A percentile compares a stretch with the other conserved stretches of the same genome.
phyloP scores from a whole-genome alignment of 2,888 invertebrate genomes.

The Apocheima hispidaria region DNA sequence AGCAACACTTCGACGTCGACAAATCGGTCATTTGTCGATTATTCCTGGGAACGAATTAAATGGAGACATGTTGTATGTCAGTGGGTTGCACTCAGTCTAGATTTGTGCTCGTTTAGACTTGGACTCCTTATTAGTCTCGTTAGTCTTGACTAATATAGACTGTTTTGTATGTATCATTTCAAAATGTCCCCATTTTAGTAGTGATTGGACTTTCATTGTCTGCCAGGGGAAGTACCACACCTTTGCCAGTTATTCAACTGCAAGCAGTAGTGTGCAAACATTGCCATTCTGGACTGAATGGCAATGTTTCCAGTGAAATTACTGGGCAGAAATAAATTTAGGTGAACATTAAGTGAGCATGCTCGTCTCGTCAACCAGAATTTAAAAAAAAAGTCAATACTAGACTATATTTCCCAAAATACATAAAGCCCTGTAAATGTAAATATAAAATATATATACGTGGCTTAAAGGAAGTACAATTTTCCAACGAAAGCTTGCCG shows the following conservation, averaged over 20 bases:
- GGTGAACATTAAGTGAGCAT: no score
- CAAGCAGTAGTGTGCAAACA: no score
- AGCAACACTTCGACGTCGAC: conserved; percentile 53
- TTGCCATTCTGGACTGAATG: no score
- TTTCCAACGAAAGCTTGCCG: conserved; percentile 61
- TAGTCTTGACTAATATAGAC: background rate
- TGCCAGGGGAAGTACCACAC: no score
- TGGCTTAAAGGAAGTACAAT: conserved; percentile 71
- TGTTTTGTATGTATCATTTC: background rate
- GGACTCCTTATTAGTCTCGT: conserved; percentile 9
- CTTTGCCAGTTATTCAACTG: no score
- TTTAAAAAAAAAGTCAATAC: no score
- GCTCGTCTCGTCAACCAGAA: no score
- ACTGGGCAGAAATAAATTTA: no score
- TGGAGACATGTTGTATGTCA: conserved; percentile 29
- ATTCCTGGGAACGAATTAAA: conserved; percentile 24
- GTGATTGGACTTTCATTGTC: no score
- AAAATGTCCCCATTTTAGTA: no score
- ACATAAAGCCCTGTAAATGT: conserved; percentile 54
- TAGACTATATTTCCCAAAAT: background rate
- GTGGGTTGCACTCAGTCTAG: conserved; percentile 33
- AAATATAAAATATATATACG: conserved; percentile 38
- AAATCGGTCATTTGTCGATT: conserved; percentile 49
- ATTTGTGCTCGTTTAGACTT: conserved; percentile 22
- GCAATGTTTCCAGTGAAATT: no score